Conservation (phyloP, 2,797 vertebrate species). For the Pelobates cultripes region DNA sequence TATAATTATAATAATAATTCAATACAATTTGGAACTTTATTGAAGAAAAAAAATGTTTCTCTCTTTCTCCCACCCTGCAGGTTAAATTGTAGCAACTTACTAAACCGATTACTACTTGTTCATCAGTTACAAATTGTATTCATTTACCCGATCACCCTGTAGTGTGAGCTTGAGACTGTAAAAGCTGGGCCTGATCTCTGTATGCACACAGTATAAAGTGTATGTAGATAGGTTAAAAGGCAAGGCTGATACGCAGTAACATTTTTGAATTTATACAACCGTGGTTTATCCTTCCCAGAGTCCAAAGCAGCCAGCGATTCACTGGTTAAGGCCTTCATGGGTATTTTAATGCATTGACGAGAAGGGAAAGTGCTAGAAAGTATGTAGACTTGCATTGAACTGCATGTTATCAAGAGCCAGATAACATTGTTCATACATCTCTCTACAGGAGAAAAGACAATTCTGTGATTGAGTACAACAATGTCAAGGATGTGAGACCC, state of each 20-base stretch:
- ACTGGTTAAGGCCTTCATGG: slow-evolving; percentile 1
- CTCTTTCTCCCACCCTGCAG: neutral
- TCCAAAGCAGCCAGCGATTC: slow-evolving; percentile 3
- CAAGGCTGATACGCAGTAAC: no score
- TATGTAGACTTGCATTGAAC: neutral
- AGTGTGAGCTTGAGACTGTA: no score
- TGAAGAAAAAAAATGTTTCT: no score
- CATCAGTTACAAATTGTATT: slow-evolving; percentile 5
- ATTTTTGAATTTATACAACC: no score
- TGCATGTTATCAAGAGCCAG: neutral
- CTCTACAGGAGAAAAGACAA: neutral
- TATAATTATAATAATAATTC: no score
- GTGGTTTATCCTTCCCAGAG: neutral
- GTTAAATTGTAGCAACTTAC: slow-evolving; percentile 31
- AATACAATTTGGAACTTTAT: no score
- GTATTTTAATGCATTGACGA: neutral
- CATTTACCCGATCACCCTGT: no score
- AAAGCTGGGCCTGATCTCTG: no score
- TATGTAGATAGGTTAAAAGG: no score
- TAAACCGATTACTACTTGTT: slow-evolving; percentile 7
- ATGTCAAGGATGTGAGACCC: neutral
- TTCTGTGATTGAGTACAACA: neutral
- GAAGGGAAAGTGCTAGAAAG: neutral
- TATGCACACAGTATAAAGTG: no score
- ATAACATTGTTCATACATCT: neutral